These are phyloP conservation scores for Phalacrocorax brasilianus DNA, from an alignment of 2,113 vertebrate species.

Conservation along the genomic window DNA sequence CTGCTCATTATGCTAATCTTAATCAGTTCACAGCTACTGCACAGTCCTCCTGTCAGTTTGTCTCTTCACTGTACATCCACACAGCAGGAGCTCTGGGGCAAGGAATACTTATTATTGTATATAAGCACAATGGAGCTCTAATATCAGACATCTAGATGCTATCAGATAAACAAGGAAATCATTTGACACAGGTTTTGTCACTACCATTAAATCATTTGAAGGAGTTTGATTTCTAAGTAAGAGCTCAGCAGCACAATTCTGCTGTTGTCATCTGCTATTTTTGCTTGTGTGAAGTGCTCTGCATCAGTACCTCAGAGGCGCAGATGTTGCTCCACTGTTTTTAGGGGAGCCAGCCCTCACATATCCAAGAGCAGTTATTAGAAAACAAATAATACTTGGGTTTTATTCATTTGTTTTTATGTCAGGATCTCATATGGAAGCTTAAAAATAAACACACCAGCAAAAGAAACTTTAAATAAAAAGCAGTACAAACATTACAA, in stretches of 20 bases:
- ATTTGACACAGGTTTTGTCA: conserved; percentile 1
- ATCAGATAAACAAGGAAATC: background rate
- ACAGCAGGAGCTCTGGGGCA: background rate
- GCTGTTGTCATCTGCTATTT: background rate
- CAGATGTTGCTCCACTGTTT: background rate
- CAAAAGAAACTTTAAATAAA: background rate
- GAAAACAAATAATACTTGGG: background rate
- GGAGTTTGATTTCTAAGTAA: background rate
- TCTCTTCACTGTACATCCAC: background rate
- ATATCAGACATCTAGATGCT: background rate
- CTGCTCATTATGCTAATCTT: background rate
- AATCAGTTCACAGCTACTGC: background rate
- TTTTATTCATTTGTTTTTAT: background rate
- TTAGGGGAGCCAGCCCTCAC: background rate
- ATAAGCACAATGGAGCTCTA: background rate
- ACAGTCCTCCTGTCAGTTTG: background rate
- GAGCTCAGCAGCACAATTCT: background rate
- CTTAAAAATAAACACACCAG: background rate
- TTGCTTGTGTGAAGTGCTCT: background rate
- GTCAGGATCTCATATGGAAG: rapidly evolving
- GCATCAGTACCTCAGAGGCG: background rate
- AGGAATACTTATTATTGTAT: background rate
- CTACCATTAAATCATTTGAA: background rate
- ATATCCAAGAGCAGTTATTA: background rate
- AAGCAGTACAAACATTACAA: background rate